A percentile compares a stretch with the other conserved stretches of the same genome.
Evolutionary conservation across 2,888 invertebrate genomes (phyloP).

Genomic region (Hofmannophila pseudospretella): DNA sequence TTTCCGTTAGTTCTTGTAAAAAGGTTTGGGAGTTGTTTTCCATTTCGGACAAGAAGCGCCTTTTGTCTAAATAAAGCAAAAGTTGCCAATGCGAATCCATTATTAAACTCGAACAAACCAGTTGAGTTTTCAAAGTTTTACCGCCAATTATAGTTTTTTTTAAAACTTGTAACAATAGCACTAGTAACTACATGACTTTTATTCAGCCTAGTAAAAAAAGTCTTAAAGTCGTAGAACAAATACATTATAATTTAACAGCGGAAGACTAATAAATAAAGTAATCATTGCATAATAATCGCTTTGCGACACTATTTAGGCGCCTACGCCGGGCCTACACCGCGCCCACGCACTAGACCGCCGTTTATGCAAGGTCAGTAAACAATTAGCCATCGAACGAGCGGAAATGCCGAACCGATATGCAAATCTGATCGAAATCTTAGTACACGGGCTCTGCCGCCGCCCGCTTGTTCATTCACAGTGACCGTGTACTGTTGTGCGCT

Average conservation of each 20-base stretch:
- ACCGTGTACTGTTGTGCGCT: constrained; percentile 41
- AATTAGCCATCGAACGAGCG: constrained; percentile 52
- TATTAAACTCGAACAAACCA: constrained; percentile 7
- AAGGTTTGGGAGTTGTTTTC: constrained; percentile 40
- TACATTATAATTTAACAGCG: no score
- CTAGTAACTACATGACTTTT: no score
- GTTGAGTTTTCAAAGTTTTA: no score
- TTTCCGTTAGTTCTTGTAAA: constrained; percentile 36
- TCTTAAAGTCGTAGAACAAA: no score
- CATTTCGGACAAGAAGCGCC: constrained; percentile 42
- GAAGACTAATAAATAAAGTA: no score
- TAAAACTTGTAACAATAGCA: no score
- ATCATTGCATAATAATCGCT: no score
- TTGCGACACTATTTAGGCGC: constrained; percentile 17
- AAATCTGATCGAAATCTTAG: constrained; percentile 54
- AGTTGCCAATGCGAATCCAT: constrained; percentile 48
- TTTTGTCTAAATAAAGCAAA: constrained; percentile 58
- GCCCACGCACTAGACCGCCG: constrained; percentile 48
- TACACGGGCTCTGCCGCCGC: constrained; percentile 38
- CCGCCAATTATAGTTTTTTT: not conserved
- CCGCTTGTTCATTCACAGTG: constrained; percentile 64
- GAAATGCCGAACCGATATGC: constrained; percentile 70
- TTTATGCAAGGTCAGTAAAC: constrained; percentile 57
- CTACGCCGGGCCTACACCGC: constrained; percentile 29
- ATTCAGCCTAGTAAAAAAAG: no score